phyloP scores from a whole-genome alignment of 2,797 vertebrate species.

The Myripristis jacobus region DNA sequence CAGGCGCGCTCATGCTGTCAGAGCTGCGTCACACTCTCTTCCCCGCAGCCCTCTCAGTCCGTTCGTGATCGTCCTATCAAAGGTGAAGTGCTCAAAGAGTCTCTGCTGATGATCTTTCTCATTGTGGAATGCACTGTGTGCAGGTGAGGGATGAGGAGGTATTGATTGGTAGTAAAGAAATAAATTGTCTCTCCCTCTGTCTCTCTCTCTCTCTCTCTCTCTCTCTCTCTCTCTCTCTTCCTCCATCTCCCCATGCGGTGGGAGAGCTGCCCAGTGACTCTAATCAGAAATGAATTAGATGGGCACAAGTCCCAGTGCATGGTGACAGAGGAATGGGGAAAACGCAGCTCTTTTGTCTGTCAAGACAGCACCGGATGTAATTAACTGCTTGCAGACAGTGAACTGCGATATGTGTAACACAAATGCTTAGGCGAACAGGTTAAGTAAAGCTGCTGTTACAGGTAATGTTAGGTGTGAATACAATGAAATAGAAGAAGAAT shows the following conservation, averaged over 20 bases:
- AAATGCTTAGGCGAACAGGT: not conserved
- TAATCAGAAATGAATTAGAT: conserved; percentile 69
- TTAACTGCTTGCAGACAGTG: not conserved
- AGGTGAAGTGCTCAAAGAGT: conserved; percentile 48
- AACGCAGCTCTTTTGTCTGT: conserved; percentile 19
- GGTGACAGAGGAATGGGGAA: not conserved
- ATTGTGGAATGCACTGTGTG: conserved; percentile 15
- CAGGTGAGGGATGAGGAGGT: conserved; percentile 50
- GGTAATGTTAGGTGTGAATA: not conserved
- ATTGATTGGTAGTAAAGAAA: conserved; percentile 72
- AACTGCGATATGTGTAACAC: not conserved
- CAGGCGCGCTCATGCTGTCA: conserved; percentile 31
- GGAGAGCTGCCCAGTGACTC: conserved; percentile 57
- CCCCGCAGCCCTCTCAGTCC: not conserved
- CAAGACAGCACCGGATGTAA: conserved; percentile 2
- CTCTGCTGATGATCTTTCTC: conserved; percentile 52
- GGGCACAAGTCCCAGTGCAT: conserved; percentile 42
- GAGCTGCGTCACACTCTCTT: conserved; percentile 47
- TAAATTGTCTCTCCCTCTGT: conserved; percentile 31
- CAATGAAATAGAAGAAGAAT: too few relatives aligned
- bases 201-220: conserved; percentile 2
- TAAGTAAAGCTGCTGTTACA: not conserved
- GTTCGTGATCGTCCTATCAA: conserved; percentile 36
- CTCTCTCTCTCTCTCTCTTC: not conserved
- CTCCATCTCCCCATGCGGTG: not conserved